Conservation (phyloP, 2,888 invertebrate genomes). For the Odontocolon sp. region DNA sequence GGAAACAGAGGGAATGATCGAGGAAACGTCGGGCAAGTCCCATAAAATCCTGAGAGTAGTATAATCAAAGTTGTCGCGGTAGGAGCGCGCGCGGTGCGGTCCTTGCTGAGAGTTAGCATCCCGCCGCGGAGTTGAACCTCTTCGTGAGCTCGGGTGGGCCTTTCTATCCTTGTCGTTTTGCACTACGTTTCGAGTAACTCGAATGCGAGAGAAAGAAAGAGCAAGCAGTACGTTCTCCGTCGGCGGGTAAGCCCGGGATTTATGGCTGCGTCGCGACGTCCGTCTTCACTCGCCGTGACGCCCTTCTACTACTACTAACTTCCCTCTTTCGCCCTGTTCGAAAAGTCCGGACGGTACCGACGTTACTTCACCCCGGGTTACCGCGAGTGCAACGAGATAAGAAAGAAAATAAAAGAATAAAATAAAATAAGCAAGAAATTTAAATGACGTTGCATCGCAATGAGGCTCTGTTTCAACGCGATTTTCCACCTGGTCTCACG, state of each 20-base stretch:
- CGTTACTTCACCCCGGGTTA: conserved; percentile 27
- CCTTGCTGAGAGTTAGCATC: conserved; percentile 75
- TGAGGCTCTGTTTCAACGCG: not conserved
- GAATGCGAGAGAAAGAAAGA: too few species aligned
- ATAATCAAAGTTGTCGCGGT: conserved; percentile 78
- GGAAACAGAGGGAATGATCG: conserved; percentile 48
- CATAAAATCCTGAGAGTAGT: conserved; percentile 68
- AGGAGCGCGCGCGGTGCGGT: conserved; percentile 48
- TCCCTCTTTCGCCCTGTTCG: conserved; percentile 59
- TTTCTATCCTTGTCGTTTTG: conserved; percentile 14
- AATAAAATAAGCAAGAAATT: not conserved
- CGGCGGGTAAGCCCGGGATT: conserved; percentile 79
- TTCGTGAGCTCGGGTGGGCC: conserved; percentile 19
- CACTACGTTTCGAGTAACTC: conserved; percentile 32
- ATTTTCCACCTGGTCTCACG: not conserved
- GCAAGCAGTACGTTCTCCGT: conserved; percentile 72
- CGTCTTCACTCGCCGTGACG: conserved; percentile 81
- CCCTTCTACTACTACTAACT: conserved; percentile 72
- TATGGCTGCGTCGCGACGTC: conserved; percentile 81
- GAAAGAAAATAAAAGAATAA: not conserved
- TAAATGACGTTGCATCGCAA: not conserved
- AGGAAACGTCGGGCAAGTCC: conserved; percentile 55
- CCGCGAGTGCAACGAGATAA: conserved; percentile 8
- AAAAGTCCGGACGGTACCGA: conserved; percentile 67
- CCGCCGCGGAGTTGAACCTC: conserved; percentile 69